phyloP scores from a whole-genome alignment of 2,113 vertebrate species.

The Perccottus glenii region DNA sequence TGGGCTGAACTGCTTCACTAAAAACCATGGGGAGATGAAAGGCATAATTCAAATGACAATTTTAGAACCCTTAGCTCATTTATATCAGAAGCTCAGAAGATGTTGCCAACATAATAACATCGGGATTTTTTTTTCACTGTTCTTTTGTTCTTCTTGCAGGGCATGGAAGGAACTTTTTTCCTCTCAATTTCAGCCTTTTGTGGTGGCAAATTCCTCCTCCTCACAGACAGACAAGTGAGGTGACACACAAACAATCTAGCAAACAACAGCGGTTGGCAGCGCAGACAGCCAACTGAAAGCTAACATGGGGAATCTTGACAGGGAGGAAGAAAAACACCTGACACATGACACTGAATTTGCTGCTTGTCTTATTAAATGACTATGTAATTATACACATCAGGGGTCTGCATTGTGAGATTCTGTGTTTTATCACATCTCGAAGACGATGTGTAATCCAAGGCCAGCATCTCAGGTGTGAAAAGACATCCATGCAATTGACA shows the following conservation, averaged over 20 bases:
- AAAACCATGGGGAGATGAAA: conserved; percentile 81
- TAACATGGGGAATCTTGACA: conserved; percentile 71
- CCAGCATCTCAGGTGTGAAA: conserved; percentile 49
- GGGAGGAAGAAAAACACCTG: conserved; percentile 56
- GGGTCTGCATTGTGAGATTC: conserved; percentile 41
- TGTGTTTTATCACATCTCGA: conserved; percentile 41
- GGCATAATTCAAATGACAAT: conserved; percentile 83
- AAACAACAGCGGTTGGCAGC: conserved; percentile 66
- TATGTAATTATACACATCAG: conserved; percentile 70
- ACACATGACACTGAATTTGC: conserved; percentile 62
- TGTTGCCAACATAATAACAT: conserved; percentile 73
- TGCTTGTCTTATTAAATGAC: conserved; percentile 69
- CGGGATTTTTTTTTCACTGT: conserved; percentile 56
- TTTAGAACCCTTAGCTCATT: conserved; percentile 80
- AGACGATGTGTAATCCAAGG: conserved; percentile 39
- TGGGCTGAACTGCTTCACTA: conserved; percentile 78
- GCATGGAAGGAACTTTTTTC: conserved; percentile 65
- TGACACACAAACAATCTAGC: conserved; percentile 71
- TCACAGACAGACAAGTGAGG: conserved; percentile 62
- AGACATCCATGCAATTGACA: conserved; percentile 40
- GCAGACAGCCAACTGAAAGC: conserved; percentile 66
- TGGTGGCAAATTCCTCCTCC: conserved; percentile 65
- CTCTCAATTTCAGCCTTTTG: conserved; percentile 72
- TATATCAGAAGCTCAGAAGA: conserved; percentile 76
- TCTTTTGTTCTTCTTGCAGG: conserved; percentile 75